phyloP scores from a whole-genome alignment of 2,888 invertebrate species.

The Amaurobius ferox region DNA sequence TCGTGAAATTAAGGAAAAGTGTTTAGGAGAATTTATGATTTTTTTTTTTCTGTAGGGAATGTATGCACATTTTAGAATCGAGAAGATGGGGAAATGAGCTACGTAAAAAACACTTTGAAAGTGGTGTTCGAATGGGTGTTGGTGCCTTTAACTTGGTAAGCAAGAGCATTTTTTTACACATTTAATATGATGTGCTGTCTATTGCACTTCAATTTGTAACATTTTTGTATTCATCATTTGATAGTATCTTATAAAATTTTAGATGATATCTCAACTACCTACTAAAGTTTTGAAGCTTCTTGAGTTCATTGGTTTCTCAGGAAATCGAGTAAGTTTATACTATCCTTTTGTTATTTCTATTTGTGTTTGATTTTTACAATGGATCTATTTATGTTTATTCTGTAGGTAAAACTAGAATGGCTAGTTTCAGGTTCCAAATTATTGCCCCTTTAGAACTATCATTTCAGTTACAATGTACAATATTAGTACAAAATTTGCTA shows the following conservation, averaged over 20 bases:
- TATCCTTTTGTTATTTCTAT: too few relatives aligned
- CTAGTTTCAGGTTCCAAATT: too few relatives aligned
- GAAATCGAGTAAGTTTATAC: slow-evolving; percentile 81
- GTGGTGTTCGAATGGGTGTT: slow-evolving; percentile 94
- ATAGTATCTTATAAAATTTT: neutral
- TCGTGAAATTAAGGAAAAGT: neutral
- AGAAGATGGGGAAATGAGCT: slow-evolving; percentile 83
- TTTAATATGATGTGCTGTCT: too few relatives aligned
- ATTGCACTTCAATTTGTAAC: too few relatives aligned
- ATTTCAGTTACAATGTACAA: too few relatives aligned
- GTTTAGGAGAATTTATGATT: neutral
- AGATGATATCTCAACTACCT: slow-evolving; percentile 89
- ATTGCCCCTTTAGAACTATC: too few relatives aligned
- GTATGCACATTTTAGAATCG: slow-evolving; percentile 87
- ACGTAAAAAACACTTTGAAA: slow-evolving; percentile 86
- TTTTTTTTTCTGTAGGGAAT: slow-evolving; percentile 83
- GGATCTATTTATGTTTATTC: too few relatives aligned
- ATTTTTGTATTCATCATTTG: neutral
- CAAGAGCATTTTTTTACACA: too few relatives aligned
- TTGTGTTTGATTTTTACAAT: too few relatives aligned
- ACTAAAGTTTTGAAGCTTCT: slow-evolving; percentile 88
- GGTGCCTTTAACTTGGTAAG: slow-evolving; percentile 91
- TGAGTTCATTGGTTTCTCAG: slow-evolving; percentile 96
- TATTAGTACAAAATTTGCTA: too few relatives aligned
- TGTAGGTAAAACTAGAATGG: too few relatives aligned